Conservation (phyloP, 2,797 vertebrate species). For the Halcyon badia region DNA sequence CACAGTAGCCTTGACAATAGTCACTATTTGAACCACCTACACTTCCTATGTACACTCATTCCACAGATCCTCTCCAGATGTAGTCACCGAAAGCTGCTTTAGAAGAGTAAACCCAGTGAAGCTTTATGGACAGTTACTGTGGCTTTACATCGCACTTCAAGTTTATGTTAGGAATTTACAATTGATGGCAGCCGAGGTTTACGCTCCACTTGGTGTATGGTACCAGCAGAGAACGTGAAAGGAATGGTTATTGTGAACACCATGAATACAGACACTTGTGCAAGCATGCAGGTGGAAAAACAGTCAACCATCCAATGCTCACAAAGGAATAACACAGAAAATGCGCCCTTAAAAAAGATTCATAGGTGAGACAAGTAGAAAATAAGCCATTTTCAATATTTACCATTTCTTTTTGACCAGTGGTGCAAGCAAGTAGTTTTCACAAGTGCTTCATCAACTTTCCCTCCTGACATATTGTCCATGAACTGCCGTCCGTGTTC, state of each 20-base stretch:
- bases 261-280: not conserved
- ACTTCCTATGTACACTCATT: not conserved
- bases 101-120: not conserved
- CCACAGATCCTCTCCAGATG: constrained; percentile 14
- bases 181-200: not conserved
- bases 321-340: not conserved
- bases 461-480: constrained; percentile 99
- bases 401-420: constrained; percentile 93
- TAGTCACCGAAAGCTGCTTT: not conserved
- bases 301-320: not conserved
- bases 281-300: not conserved
- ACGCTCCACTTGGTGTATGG: not conserved
- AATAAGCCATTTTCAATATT: not conserved
- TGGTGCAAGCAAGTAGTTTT: constrained; percentile 96
- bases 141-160: not conserved
- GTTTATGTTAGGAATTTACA: not conserved
- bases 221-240: not conserved
- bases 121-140: not conserved
- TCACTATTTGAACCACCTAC: constrained; percentile 23
- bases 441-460: constrained; percentile 96
- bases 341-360: not conserved
- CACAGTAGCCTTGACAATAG: constrained; percentile 29
- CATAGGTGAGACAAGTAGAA: not conserved
- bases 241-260: not conserved
- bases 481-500: constrained; percentile 98